Percentiles rank a stretch among this genome's conserved stretches.
Conservation (phyloP, 2,113 vertebrate species). For the Hippocampus zosterae region DNA sequence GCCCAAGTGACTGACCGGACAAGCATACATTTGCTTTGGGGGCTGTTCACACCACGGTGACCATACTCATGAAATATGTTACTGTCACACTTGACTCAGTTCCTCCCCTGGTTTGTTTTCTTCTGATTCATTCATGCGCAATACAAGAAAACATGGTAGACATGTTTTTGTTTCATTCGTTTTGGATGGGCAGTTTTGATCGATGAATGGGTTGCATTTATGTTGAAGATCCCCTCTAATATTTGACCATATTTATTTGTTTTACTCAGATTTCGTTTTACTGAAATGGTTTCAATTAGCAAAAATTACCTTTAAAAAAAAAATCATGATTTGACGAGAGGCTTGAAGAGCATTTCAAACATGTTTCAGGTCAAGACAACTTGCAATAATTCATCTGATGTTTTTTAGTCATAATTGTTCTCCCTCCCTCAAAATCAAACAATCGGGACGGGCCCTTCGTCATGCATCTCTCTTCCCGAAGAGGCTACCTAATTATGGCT, state of each 20-base stretch:
- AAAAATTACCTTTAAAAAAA: too few relatives aligned
- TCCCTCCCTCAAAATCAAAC: neutral
- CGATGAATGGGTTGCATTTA: too few relatives aligned
- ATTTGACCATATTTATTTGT: too few relatives aligned
- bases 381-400: too few relatives aligned
- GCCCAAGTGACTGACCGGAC: slow-evolving; percentile 44
- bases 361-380: too few relatives aligned
- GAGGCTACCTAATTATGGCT: neutral
- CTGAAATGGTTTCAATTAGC: too few relatives aligned
- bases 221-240: too few relatives aligned
- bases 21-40: slow-evolving; percentile 53
- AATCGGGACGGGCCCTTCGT: neutral
- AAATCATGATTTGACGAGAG: too few relatives aligned
- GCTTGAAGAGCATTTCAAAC: too few relatives aligned
- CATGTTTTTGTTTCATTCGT: neutral
- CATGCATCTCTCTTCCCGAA: neutral
- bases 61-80: slow-evolving; percentile 35
- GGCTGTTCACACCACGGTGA: slow-evolving; percentile 58
- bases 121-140: neutral
- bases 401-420: neutral
- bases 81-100: slow-evolving; percentile 47
- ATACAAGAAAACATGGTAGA: neutral
- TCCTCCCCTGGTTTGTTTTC: slow-evolving; percentile 34
- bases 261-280: too few relatives aligned
- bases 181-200: neutral